These are phyloP conservation scores for Trissonchulus latispiculum DNA, from an alignment of 2,888 invertebrate genomes.

Conservation along the genomic window DNA sequence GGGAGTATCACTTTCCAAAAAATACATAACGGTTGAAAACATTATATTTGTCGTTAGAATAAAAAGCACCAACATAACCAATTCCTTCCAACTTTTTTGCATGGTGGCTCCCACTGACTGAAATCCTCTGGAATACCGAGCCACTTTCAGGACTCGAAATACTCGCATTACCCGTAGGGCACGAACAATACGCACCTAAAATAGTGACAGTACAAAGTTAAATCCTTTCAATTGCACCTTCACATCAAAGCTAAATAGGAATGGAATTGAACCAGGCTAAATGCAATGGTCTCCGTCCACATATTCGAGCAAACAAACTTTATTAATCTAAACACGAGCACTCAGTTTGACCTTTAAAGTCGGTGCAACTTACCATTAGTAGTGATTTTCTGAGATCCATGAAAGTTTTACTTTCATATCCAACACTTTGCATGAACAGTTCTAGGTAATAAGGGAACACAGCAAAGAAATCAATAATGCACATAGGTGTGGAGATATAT, in stretches of 20 bases:
- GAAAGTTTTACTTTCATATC: slow-evolving; percentile 6
- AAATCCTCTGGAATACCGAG: slow-evolving; percentile 7
- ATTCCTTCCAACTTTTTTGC: slow-evolving; percentile 15
- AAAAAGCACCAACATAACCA: slow-evolving; percentile 8
- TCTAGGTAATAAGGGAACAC: slow-evolving; percentile 11
- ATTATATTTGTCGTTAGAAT: slow-evolving; percentile 16
- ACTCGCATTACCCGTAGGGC: slow-evolving; percentile 13
- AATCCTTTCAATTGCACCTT: too few relatives aligned
- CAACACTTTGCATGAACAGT: slow-evolving; percentile 3
- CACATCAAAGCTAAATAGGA: too few relatives aligned
- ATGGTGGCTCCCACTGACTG: slow-evolving; percentile 13
- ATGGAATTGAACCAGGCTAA: too few relatives aligned
- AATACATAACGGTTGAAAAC: slow-evolving; percentile 17
- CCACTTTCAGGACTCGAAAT: slow-evolving; percentile 13
- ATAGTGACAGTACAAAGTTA: too few relatives aligned
- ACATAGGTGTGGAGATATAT: slow-evolving; percentile 9
- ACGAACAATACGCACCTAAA: slow-evolving; percentile 7
- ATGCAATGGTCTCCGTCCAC: too few relatives aligned
- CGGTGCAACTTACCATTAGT: neutral
- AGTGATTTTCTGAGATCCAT: slow-evolving; percentile 4
- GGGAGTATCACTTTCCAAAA: slow-evolving; percentile 7
- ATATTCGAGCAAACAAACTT: too few relatives aligned
- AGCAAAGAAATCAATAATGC: slow-evolving; percentile 9
- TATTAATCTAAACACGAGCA: too few relatives aligned
- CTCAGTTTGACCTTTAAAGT: too few relatives aligned